Base-by-base conservation (phyloP, 2,113 vertebrate species). In the Calyptommatus sinebrachiatus region DNA sequence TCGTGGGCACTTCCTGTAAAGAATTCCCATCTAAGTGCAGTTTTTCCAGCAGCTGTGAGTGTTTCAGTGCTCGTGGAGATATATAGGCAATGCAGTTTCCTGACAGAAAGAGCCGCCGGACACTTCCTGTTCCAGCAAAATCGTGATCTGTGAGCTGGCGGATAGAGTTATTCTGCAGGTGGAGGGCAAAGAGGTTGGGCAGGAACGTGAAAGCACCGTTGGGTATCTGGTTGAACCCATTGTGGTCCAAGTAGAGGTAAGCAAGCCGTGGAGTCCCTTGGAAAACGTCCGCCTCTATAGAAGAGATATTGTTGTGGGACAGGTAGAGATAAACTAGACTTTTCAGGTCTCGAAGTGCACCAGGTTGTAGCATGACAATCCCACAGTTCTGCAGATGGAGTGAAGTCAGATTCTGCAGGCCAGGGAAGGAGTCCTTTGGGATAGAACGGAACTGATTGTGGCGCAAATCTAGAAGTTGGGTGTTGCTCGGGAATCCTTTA, bases 261-360 rank as follows among this genome's bases (percentile, higher is more conserved):
- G 95, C 96, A 8, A 99, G 93, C 60, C 76, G 92, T 0, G 95
- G 94, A 3, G 93, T 92, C 2, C 97, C 97, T 81, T 95, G 89
- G 0, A 99, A 97, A 79, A 94, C 93, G 0, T 94, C 84, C 0
- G 95, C 91, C 0, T 74, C 94, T 87, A 99, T 89, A 2, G 91
- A 91, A 0, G 94, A 93, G 63, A 99, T 95, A 72, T 74, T 90
- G 79, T 99, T 99, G 89, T 97, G n/a, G 0, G 96, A 96, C 67
- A 99, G 95, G 94, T 99, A 99, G 68, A 99, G 95, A 88, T 99
- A 99, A 46, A 98, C 81, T 20, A 99, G 91, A 45, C 91, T 92
- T 74, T 91, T 93, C 95, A 99, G 94, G 2, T 97, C 96, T 0
- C 1, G 90, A 85, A 99, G 94, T 0, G 97, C 97, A 0, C 96